Conservation (phyloP, 2,113 vertebrate genomes). For the Psilopsiagon aymara region DNA sequence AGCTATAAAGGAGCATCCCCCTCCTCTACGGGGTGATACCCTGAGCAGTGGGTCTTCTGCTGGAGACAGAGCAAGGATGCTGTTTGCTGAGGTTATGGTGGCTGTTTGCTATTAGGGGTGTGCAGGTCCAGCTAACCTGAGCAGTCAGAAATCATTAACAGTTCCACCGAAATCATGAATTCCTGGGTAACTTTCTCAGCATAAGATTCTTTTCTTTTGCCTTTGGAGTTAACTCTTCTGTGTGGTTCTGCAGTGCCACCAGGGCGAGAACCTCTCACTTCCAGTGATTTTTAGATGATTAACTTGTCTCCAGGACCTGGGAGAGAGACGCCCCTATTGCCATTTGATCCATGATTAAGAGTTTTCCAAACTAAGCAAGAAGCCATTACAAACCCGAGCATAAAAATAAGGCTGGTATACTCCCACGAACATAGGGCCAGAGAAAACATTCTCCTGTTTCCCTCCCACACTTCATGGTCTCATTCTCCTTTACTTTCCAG, state of each 20-base stretch:
- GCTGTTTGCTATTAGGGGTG: neutral
- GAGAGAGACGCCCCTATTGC: neutral
- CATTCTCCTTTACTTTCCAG: neutral
- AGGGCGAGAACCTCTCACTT: neutral
- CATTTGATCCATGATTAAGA: neutral
- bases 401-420: neutral
- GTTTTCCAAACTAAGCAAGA: neutral
- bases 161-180: rapidly evolving
- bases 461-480: neutral
- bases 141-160: neutral
- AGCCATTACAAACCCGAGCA: neutral
- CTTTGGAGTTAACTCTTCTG: neutral
- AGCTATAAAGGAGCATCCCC: neutral
- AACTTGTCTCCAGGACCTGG: constrained; percentile 15
- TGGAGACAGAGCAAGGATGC: rapidly evolving
- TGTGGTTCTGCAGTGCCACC: neutral
- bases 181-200: neutral
- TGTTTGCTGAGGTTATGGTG: rapidly evolving
- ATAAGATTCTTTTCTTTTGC: neutral
- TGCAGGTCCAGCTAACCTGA: too few species aligned
- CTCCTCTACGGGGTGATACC: neutral
- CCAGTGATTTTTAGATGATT: neutral
- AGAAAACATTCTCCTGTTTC: neutral
- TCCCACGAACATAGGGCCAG: neutral
- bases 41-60: neutral